Evolutionary conservation across 2,113 vertebrate genomes (phyloP).

Genomic region (Bufo bufo): DNA sequence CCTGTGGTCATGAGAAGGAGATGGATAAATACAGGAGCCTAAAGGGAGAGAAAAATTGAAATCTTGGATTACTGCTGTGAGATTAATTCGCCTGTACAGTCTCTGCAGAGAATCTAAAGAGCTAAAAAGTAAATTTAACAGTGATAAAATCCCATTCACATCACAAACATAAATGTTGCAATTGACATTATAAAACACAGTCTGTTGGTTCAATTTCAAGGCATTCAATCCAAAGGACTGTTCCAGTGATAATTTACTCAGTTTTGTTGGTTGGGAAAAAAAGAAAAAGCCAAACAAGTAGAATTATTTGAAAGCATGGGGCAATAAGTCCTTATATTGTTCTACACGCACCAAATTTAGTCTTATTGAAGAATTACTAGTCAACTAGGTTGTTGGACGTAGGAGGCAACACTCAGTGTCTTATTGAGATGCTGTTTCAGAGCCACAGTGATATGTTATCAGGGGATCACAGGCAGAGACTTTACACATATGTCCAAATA

Average conservation of each 20-base stretch:
- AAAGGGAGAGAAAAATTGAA: constrained; percentile 13
- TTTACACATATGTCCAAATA: too few relatives aligned
- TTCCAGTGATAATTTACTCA: neutral
- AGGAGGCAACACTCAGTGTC: neutral
- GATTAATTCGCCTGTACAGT: neutral
- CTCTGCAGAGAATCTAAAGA: neutral
- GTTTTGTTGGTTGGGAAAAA: neutral
- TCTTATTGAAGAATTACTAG: neutral
- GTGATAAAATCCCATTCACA: neutral
- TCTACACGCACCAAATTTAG: neutral
- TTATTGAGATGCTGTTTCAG: neutral
- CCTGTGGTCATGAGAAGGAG: neutral
- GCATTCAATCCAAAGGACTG: neutral
- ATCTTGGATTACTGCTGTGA: constrained; percentile 9
- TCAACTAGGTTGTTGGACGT: neutral
- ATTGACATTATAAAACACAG: neutral
- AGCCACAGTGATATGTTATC: neutral
- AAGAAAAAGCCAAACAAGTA: neutral
- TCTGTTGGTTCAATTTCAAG: neutral
- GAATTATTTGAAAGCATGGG: neutral
- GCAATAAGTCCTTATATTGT: neutral
- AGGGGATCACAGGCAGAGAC: too few relatives aligned
- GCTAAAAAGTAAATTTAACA: neutral
- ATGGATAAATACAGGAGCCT: constrained; percentile 20
- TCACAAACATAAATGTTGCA: neutral